Percentiles rank a stretch among this genome's conserved stretches.
These are phyloP conservation scores for Polyommatus icarus DNA, from an alignment of 2,888 invertebrate genomes.

Conservation along the genomic window DNA sequence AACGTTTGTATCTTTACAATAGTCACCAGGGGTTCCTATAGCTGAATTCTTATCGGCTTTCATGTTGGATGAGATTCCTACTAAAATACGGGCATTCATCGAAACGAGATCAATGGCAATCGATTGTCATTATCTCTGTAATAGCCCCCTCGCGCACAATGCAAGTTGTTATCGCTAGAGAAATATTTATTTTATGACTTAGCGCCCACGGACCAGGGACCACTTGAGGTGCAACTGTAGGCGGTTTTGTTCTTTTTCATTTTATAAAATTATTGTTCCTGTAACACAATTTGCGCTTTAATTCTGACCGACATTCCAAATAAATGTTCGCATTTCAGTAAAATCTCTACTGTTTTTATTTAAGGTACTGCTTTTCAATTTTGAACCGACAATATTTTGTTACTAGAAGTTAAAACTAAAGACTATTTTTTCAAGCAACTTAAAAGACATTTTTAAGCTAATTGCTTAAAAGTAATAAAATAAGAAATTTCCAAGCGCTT, in stretches of 20 bases:
- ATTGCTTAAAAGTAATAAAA: too few species aligned
- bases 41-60: too few species aligned
- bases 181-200: slow-evolving; percentile 48
- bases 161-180: slow-evolving; percentile 56
- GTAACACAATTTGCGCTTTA: slow-evolving; percentile 2
- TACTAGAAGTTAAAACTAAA: too few species aligned
- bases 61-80: too few species aligned
- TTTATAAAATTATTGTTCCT: slow-evolving; percentile 14
- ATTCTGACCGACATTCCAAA: slow-evolving; percentile 5
- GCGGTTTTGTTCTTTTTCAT: slow-evolving; percentile 13
- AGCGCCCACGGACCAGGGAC: slow-evolving; percentile 39
- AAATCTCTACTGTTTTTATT: background rate
- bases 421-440: too few species aligned
- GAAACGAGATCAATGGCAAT: background rate
- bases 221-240: slow-evolving; percentile 30
- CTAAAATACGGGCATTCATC: too few species aligned
- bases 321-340: background rate
- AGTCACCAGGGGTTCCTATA: too few species aligned
- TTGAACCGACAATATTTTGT: too few species aligned
- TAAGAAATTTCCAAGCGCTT: too few species aligned
- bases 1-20: too few species aligned
- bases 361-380: background rate
- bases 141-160: slow-evolving; percentile 48
- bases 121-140: background rate
- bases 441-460: too few species aligned